These are phyloP conservation scores for Psilopsiagon aurifrons DNA, from an alignment of 2,113 vertebrate species.

Conservation along the genomic window DNA sequence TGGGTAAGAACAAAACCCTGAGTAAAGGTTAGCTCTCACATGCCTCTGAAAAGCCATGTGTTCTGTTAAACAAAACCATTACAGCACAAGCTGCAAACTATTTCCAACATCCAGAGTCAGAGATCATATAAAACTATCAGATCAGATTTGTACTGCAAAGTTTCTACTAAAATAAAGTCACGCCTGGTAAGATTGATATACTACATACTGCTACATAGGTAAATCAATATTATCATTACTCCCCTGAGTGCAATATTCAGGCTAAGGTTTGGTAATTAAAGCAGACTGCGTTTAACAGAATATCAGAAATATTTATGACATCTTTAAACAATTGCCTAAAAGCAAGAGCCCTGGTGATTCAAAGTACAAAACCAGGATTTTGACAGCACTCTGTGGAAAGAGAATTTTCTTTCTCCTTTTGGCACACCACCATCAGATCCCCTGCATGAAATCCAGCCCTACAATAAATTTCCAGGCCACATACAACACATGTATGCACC, in stretches of 20 bases:
- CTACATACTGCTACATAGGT: not conserved
- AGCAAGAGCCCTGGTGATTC: slow-evolving; percentile 6
- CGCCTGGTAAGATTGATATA: not conserved
- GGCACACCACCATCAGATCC: not conserved
- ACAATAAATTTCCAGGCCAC: not conserved
- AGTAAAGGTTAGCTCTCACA: not conserved
- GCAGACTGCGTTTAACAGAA: slow-evolving; percentile 10
- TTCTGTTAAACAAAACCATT: slow-evolving; percentile 18
- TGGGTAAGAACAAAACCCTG: slow-evolving; percentile 21
- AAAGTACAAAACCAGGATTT: slow-evolving; percentile 13
- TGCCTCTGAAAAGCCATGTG: slow-evolving; percentile 20
- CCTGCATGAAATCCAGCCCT: not conserved
- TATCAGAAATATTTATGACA: slow-evolving; percentile 35
- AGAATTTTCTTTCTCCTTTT: not conserved
- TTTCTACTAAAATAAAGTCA: slow-evolving; percentile 35
- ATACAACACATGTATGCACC: not conserved
- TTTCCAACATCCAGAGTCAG: slow-evolving; percentile 40
- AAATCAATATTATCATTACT: not conserved
- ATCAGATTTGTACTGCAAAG: slow-evolving; percentile 25
- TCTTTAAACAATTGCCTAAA: slow-evolving; percentile 38
- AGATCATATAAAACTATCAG: slow-evolving; percentile 24
- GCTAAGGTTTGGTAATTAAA: not conserved
- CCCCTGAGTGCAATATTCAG: not conserved
- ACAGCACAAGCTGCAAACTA: not conserved
- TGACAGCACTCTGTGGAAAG: not conserved